phyloP scores from a whole-genome alignment of 2,797 vertebrate genomes.

The Catamblyrhynchus diadema region DNA sequence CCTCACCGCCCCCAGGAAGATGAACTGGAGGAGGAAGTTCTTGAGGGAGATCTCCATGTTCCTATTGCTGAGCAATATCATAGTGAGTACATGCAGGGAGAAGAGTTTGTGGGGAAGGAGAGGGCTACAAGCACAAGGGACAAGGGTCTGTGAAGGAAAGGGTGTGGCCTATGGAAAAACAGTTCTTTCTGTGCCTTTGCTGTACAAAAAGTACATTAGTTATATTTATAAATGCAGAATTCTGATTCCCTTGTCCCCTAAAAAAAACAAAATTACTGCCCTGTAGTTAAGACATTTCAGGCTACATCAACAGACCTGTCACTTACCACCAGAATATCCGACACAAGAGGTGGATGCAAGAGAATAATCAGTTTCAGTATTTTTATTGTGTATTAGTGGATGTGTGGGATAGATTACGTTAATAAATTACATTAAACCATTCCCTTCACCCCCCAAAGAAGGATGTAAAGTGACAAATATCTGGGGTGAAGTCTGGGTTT shows the following conservation, averaged over 20 bases:
- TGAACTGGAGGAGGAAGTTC: slow-evolving; percentile 84
- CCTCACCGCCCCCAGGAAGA: neutral
- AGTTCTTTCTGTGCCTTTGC: neutral
- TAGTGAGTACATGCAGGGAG: slow-evolving; percentile 78
- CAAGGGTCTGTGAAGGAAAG: neutral
- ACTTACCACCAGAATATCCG: neutral
- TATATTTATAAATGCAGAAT: neutral
- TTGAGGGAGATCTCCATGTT: slow-evolving; percentile 89
- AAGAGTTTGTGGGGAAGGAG: neutral
- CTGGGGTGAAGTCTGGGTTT: neutral
- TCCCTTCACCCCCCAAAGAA: neutral
- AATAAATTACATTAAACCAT: neutral
- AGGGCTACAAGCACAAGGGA: neutral
- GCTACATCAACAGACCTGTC: neutral
- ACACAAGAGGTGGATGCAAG: neutral
- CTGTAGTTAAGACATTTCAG: neutral
- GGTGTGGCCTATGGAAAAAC: neutral
- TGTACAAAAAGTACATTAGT: no score
- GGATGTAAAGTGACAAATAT: neutral
- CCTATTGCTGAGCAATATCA: slow-evolving; percentile 86
- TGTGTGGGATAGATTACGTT: neutral
- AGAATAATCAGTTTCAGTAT: neutral
- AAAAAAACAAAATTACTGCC: neutral
- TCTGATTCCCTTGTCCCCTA: neutral
- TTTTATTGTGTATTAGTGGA: neutral